phyloP scores from a whole-genome alignment of 1,140 invertebrate genomes.

The Sycophila sp. region DNA sequence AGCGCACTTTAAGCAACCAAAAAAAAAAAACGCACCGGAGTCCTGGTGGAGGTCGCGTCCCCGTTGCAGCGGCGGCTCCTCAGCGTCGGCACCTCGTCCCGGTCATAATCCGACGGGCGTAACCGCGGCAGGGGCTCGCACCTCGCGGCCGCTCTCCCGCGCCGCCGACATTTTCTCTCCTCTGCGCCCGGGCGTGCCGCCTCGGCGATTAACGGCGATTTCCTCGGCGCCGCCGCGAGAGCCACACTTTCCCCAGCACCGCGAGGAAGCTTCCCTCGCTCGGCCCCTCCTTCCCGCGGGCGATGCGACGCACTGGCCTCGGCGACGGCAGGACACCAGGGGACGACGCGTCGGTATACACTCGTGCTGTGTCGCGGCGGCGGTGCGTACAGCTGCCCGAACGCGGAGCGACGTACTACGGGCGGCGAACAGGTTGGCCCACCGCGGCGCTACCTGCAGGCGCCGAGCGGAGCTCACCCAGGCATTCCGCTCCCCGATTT shows the following conservation, averaged over 20 bases:
- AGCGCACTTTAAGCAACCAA: too few relatives aligned
- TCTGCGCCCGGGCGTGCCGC: too few relatives aligned
- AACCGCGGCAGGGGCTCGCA: neutral
- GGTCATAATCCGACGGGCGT: constrained; percentile 26
- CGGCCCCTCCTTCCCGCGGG: too few relatives aligned
- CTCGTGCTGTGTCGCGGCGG: neutral
- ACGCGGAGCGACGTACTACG: neutral
- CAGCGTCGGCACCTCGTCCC: neutral
- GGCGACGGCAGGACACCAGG: too few relatives aligned
- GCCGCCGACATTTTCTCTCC: constrained; percentile 22
- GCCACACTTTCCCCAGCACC: neutral
- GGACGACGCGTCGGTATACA: neutral
- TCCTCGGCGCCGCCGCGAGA: neutral
- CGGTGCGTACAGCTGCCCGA: neutral
- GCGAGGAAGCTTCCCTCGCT: neutral
- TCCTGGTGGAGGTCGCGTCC: too few relatives aligned
- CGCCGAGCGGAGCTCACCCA: neutral
- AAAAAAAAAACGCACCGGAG: too few relatives aligned
- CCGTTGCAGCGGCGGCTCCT: too few relatives aligned
- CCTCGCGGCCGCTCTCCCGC: constrained; percentile 5
- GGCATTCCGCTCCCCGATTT: neutral
- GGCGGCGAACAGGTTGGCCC: neutral
- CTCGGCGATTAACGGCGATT: too few relatives aligned
- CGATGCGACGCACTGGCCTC: neutral
- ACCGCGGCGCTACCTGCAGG: neutral